These are phyloP conservation scores for Temnothorax curvispinosus DNA, from an alignment of 1,140 invertebrate genomes.

Conservation along the genomic window DNA sequence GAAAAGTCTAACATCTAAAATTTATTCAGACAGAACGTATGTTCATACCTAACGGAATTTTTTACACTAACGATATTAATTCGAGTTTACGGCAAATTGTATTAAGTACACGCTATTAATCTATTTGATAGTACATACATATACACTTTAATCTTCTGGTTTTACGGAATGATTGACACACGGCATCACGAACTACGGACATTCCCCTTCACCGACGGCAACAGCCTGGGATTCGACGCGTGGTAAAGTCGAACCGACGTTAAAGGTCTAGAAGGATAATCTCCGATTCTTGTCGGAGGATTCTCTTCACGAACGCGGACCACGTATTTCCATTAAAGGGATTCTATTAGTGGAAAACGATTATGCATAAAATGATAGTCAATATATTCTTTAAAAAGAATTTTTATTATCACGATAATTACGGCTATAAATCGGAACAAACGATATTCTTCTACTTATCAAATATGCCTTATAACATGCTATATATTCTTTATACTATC, in stretches of 20 bases:
- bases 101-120: neutral
- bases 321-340: conserved; percentile 35
- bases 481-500: neutral
- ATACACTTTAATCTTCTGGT: conserved; percentile 77
- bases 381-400: neutral
- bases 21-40: neutral
- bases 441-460: neutral
- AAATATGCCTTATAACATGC: neutral
- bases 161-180: conserved; percentile 80
- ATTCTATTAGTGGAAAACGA: conserved; percentile 24
- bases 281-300: conserved; percentile 1
- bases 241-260: conserved; percentile 41
- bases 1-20: neutral
- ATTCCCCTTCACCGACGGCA: conserved; percentile 56
- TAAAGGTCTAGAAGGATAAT: conserved; percentile 38
- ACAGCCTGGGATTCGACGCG: conserved; percentile 47
- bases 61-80: neutral
- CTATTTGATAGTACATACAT: neutral
- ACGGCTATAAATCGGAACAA: neutral
- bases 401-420: neutral
- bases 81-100: neutral
- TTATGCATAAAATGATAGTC: neutral
- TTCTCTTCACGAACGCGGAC: neutral
- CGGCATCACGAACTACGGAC: conserved; percentile 55
- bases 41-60: neutral